Conservation (phyloP, 1,140 invertebrate genomes). For the Lasioglossum baleicum region DNA sequence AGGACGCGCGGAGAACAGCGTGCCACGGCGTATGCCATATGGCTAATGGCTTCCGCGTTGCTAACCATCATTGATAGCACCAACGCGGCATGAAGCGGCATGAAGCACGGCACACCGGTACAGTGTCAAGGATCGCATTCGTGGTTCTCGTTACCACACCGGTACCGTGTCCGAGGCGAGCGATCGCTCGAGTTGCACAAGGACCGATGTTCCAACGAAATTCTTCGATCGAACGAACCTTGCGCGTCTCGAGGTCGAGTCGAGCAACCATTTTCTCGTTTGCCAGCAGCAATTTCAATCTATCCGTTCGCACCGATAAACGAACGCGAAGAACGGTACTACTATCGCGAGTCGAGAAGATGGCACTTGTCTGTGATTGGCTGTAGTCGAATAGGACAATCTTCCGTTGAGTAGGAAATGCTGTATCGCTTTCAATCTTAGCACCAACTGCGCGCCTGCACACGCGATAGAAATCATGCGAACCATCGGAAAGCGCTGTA, state of each 20-base stretch:
- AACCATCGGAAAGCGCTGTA: too few species aligned
- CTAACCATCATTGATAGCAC: constrained; percentile 69
- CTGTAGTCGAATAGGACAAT: too few species aligned
- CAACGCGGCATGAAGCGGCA: constrained; percentile 14
- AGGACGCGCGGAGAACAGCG: constrained; percentile 40
- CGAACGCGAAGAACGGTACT: too few species aligned
- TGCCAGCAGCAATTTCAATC: too few species aligned
- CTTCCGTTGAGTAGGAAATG: too few species aligned
- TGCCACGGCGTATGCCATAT: constrained; percentile 72
- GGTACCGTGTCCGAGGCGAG: constrained; percentile 53
- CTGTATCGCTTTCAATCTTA: too few species aligned
- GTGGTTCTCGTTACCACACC: constrained; percentile 61
- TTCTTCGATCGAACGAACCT: not conserved
- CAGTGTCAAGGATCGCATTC: constrained; percentile 67
- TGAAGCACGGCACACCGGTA: constrained; percentile 2
- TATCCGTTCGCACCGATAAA: too few species aligned
- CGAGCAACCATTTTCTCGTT: not conserved
- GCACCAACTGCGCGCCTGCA: too few species aligned
- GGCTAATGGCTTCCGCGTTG: constrained; percentile 75
- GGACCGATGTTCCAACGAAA: not conserved
- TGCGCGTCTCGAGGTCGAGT: not conserved
- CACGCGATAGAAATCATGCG: too few species aligned
- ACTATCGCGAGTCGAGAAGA: too few species aligned
- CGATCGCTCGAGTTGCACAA: not conserved
- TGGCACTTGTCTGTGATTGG: too few species aligned